Conservation (phyloP, 2,797 vertebrate genomes). For the Nasua narica region DNA sequence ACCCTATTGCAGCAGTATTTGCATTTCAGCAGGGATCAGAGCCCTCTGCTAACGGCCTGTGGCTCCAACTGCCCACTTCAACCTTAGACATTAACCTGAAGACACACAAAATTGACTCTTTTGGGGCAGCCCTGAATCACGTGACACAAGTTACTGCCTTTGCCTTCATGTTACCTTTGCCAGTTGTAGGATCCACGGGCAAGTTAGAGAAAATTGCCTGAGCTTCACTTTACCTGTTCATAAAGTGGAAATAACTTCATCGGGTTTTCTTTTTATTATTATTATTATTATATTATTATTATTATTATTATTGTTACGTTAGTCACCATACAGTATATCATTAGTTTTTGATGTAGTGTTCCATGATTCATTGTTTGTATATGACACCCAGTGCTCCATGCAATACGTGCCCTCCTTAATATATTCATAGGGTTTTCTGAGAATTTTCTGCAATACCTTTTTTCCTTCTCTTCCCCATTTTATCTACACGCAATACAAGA, state of each 20-base stretch:
- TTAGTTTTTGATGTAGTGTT: too few species aligned
- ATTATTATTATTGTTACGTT: too few species aligned
- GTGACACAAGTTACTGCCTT: neutral
- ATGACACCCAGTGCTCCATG: too few species aligned
- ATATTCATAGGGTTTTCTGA: neutral
- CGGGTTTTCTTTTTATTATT: neutral
- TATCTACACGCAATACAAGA: neutral
- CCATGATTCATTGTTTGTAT: too few species aligned
- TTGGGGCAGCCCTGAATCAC: neutral
- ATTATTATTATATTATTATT: too few species aligned
- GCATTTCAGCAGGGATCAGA: neutral
- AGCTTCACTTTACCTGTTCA: neutral
- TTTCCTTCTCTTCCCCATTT: neutral
- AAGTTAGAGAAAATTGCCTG: neutral
- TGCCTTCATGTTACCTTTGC: neutral
- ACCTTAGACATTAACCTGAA: neutral
- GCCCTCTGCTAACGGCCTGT: neutral
- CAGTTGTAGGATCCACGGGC: neutral
- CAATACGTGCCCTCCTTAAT: too few species aligned
- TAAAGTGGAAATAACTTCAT: neutral
- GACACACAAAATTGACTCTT: neutral
- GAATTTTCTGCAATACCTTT: neutral
- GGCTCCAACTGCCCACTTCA: neutral
- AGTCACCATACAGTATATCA: too few species aligned
- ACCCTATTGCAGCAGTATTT: neutral